Percentiles rank a stretch among this genome's conserved stretches.
phyloP scores from a whole-genome alignment of 2,797 vertebrate genomes.

The Botia almorhae region DNA sequence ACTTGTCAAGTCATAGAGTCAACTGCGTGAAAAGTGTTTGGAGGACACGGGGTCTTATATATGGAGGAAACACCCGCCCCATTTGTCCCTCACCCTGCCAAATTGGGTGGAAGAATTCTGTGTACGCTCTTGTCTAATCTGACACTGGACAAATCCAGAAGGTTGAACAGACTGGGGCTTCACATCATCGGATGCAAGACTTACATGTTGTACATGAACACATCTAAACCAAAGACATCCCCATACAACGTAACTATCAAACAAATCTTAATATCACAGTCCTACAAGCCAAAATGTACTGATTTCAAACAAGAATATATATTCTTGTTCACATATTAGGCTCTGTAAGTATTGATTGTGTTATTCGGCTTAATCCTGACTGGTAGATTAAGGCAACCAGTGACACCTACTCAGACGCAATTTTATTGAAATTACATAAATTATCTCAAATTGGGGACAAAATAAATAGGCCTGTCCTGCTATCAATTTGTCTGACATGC shows the following conservation, averaged over 20 bases:
- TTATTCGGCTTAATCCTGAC: conserved; percentile 73
- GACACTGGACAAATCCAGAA: conserved; percentile 85
- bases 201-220: conserved; percentile 43
- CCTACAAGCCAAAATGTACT: conserved; percentile 52
- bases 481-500: background rate
- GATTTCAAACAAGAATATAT: conserved; percentile 56
- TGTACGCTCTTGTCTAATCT: conserved; percentile 89
- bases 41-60: conserved; percentile 78
- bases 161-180: conserved; percentile 76
- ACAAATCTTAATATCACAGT: conserved; percentile 32
- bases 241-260: conserved; percentile 23
- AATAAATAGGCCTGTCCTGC: background rate
- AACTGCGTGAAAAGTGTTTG: conserved; percentile 54
- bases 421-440: background rate
- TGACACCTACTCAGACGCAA: conserved; percentile 12
- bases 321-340: conserved; percentile 70
- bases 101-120: conserved; percentile 90
- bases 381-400: background rate
- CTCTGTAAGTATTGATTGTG: conserved; percentile 77
- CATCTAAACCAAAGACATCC: background rate
- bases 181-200: conserved; percentile 46
- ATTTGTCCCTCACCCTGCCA: conserved; percentile 75
- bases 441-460: background rate
- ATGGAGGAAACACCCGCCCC: conserved; percentile 66
- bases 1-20: background rate